Evolutionary conservation across 53 echinoderm and acorn worm species (phyloP).

Genomic region (Echinarachnius parma): DNA sequence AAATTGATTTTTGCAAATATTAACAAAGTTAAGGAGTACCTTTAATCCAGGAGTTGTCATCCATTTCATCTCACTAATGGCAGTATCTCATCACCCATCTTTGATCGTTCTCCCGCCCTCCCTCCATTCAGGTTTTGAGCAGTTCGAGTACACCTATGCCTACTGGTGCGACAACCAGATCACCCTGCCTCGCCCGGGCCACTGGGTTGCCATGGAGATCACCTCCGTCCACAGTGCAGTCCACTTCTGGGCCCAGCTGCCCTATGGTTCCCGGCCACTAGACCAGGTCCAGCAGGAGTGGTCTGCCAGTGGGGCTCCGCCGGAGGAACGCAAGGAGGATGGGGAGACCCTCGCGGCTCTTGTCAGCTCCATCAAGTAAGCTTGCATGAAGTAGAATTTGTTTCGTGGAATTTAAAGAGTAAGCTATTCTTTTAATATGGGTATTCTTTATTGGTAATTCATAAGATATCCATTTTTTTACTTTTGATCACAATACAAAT

Average conservation of each 20-base stretch:
- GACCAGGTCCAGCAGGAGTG: constrained; percentile 65
- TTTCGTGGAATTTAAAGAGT: no score
- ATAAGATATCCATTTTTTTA: no score
- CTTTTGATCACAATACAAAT: no score
- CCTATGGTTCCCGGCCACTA: constrained; percentile 62
- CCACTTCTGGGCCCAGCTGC: constrained; percentile 95
- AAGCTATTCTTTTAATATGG: no score
- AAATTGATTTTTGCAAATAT: no score
- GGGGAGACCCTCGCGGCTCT: constrained; percentile 75
- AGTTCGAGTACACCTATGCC: constrained; percentile 43
- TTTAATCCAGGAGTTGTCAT: no score
- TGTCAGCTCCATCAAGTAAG: constrained; percentile 73
- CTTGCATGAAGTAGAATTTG: no score
- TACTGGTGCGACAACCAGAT: constrained; percentile 57
- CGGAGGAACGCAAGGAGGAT: constrained; percentile 51
- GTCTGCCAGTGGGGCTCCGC: not conserved
- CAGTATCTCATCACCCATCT: no score
- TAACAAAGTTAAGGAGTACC: no score
- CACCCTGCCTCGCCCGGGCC: constrained; percentile 25
- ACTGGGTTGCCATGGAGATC: constrained; percentile 71
- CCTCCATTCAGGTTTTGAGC: constrained; percentile 48
- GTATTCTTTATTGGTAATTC: no score
- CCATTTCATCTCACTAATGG: no score
- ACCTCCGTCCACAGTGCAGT: constrained; percentile 66
- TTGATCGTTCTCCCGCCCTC: no score